Evolutionary conservation across 2,888 invertebrate genomes (phyloP), one percentile per base, ranked within the genome.

Genomic region (Dryomyza anilis): DNA sequence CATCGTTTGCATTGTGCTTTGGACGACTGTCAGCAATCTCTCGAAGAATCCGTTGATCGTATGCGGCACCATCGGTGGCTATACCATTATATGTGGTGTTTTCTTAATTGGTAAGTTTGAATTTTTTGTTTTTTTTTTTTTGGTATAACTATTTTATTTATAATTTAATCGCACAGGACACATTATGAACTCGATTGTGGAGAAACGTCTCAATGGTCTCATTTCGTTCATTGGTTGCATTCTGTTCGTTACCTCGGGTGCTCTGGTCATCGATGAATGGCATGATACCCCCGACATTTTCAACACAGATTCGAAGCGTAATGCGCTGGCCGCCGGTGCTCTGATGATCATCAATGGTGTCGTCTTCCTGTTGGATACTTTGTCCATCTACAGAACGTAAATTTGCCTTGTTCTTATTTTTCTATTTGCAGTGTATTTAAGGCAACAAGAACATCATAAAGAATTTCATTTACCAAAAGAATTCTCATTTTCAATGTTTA

Each of bases 311-410:
- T 70, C 71, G 64, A 81, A 81, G 71, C 81, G 81, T 30, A 76
- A 80, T 56, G 78, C 81, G 16, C 69, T 81, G 4, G 81, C 81
- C 29, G 78, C 80, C 21, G 82, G 81, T 4, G 77, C 81, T 0
- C 62, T 81, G 71, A 81, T 81, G 81, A 81, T 81, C 69, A 81
- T 81, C 71, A 81, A 81, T 62, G 82, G 79, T 3, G 79, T 76
- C 27, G 79, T 82, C 67, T 81, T 81, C 69, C 67, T 81, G 1
- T 68, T 81, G 71, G 81, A 81, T 36, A 81, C 81, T n/a, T 71
- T 81, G 39, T 80, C 76, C 64, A 81, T 81, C 65, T 82, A 76
- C 73, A 74, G 79, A 76, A 77, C 82, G 79, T 82, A 81, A 81
- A 74, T 73, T 56, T 25, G n/a, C n/a, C n/a, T n/a, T n/a, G n/a